Conservation (phyloP, 1,140 invertebrate species). For the Bactericera cockerelli region DNA sequence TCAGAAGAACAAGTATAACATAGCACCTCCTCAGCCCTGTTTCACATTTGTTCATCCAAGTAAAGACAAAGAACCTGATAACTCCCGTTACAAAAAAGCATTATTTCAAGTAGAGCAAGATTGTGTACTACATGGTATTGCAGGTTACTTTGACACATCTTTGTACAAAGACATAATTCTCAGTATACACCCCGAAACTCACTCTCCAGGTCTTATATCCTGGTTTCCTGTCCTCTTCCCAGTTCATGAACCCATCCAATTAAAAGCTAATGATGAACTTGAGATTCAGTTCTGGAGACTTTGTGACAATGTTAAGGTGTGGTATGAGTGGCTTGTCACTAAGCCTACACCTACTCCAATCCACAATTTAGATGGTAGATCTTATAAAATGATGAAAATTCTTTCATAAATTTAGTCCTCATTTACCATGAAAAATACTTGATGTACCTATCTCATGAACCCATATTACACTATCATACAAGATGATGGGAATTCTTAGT, state of each 20-base stretch:
- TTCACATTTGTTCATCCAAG: slow-evolving; percentile 88
- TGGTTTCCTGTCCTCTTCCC: slow-evolving; percentile 97
- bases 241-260: slow-evolving; percentile 58
- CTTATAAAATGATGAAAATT: slow-evolving; percentile 42
- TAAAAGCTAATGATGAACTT: slow-evolving; percentile 51
- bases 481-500: too few relatives aligned
- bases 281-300: slow-evolving; percentile 78
- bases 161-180: slow-evolving; percentile 72
- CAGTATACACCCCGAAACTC: slow-evolving; percentile 76
- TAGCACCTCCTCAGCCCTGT: slow-evolving; percentile 57
- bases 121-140: slow-evolving; percentile 78
- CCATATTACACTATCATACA: too few relatives aligned
- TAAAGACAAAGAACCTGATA: slow-evolving; percentile 42
- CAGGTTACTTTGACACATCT: slow-evolving; percentile 83
- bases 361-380: slow-evolving; percentile 68
- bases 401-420: too few relatives aligned
- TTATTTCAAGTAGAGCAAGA: slow-evolving; percentile 55
- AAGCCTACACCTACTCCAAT: slow-evolving; percentile 45
- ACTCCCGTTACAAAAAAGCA: slow-evolving; percentile 53
- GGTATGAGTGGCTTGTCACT: slow-evolving; percentile 88
- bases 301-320: slow-evolving; percentile 61
- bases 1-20: slow-evolving; percentile 75
- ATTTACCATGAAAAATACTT: too few relatives aligned
- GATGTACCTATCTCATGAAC: too few relatives aligned
- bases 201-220: slow-evolving; percentile 82